Conservation (phyloP, 2,888 invertebrate species). For the Eupithecia centaureata region DNA sequence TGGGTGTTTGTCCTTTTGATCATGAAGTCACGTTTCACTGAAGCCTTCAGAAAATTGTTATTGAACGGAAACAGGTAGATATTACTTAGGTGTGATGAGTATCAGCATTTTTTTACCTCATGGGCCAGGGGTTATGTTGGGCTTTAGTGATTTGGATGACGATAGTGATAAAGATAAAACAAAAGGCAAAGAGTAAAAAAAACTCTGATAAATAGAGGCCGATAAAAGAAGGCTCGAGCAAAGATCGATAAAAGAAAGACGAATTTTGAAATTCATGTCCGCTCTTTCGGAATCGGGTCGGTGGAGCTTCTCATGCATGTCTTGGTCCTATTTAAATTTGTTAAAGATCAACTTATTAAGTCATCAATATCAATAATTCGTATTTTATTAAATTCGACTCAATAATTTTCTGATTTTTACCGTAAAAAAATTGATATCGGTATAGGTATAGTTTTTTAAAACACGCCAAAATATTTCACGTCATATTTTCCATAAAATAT, state of each 20-base stretch:
- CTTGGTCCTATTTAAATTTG: too few relatives aligned
- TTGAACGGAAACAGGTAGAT: not conserved
- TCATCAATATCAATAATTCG: too few relatives aligned
- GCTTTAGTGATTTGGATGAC: not conserved
- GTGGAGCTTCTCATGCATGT: too few relatives aligned
- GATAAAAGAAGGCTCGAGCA: not conserved
- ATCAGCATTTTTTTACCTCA: not conserved
- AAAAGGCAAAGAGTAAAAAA: not conserved
- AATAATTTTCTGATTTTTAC: too few relatives aligned
- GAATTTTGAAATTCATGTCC: not conserved
- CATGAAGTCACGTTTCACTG: not conserved
- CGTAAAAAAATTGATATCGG: too few relatives aligned
- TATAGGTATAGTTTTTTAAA: too few relatives aligned
- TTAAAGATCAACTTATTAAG: too few relatives aligned
- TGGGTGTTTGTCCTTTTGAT: constrained; percentile 7
- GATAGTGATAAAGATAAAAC: not conserved
- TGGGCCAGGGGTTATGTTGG: not conserved
- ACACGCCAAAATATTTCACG: too few relatives aligned
- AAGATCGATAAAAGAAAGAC: not conserved
- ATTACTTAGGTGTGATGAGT: not conserved
- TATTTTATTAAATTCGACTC: too few relatives aligned
- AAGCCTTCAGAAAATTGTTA: constrained; percentile 1
- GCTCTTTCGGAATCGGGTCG: not conserved
- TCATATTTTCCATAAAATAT: not conserved
- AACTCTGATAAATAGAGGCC: not conserved